Percentiles rank a stretch among this genome's conserved stretches.
Evolutionary conservation across 2,113 vertebrate species (phyloP).

Genomic region (Amphiprion ocellaris): DNA sequence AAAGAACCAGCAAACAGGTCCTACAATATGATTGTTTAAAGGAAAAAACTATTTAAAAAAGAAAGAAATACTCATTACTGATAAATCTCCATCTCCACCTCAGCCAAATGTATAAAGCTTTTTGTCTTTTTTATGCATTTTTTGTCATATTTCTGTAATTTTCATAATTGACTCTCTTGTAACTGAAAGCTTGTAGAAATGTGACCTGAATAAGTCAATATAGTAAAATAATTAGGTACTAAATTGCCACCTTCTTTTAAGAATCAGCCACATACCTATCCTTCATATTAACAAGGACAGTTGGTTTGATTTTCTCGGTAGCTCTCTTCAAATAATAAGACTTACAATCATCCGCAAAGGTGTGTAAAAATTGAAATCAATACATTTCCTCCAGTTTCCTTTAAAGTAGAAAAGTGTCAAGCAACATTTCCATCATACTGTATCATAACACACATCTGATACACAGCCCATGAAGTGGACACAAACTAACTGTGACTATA

Average conservation of each 20-base stretch:
- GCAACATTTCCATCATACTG: slow-evolving; percentile 27
- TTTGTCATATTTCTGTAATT: background rate
- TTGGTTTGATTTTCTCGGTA: background rate
- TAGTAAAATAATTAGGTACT: too few species aligned
- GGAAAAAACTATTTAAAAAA: background rate
- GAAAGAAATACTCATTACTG: background rate
- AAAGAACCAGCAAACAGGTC: background rate
- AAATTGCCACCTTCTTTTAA: too few species aligned
- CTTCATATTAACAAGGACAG: background rate
- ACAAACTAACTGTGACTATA: slow-evolving; percentile 27
- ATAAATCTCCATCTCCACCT: too few species aligned
- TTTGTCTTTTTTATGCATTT: background rate
- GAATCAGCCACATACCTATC: background rate
- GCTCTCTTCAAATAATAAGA: background rate
- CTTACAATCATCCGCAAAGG: background rate
- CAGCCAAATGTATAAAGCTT: too few species aligned
- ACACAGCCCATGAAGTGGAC: slow-evolving; percentile 26
- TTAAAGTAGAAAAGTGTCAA: background rate
- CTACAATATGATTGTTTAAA: background rate
- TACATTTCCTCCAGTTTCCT: background rate
- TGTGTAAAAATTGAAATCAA: slow-evolving; percentile 28
- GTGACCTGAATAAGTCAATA: too few species aligned
- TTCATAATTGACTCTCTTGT: background rate
- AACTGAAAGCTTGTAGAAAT: too few species aligned
- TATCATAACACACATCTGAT: slow-evolving; percentile 20